Base-by-base conservation (phyloP, 2,113 vertebrate species). In the Anhinga anhinga region DNA sequence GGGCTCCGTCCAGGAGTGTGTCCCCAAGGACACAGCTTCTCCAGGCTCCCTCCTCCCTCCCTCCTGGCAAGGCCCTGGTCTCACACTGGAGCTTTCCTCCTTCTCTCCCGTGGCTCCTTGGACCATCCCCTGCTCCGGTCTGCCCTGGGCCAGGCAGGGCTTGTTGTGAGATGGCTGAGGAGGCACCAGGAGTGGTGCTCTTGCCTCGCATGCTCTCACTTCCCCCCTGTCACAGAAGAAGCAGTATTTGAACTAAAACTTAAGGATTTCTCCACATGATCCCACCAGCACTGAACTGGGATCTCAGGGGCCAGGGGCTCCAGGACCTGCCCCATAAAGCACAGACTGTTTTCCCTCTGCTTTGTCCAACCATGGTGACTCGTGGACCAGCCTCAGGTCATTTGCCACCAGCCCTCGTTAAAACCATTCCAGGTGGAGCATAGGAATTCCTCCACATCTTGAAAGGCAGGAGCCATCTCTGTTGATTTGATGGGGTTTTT, bases 71-170 rank as follows among this genome's bases (percentile, higher is more conserved):
- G 40, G 36, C n/a, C 66, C 73, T 74, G 27, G 34, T 81, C 63
- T 90, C 71, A 70, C 58, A 69, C 50, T 85, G 79, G 56, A 88
- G 16, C 56, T 90, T 88, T 62, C 5, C 7, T 85, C 21, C 3
- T 0, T 61, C 71, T 69, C n/a, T 86, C 58, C 66, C 7, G 0
- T 62, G 42, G 27, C n/a, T n/a, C 1, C 0, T 0, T 50, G 80
- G 71, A 45, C 61, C 29, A 32, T 62, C 10, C 34, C 21, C 34
- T 61, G 45, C 56, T 67, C 55, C 8, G 3, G 63, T 52, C 73
- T 87, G 74, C n/a, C 61, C 49, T 50, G 47, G 29, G 18, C 45
- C 12, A 29, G 17, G 40, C 63, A 56, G 26, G 18, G 25, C 26
- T 62, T 71, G 15, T 58, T 9, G 4, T 7, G 52, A 74, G 32